These are phyloP conservation scores for Lophotis ruficrista DNA, from an alignment of 2,113 vertebrate genomes.

Conservation along the genomic window DNA sequence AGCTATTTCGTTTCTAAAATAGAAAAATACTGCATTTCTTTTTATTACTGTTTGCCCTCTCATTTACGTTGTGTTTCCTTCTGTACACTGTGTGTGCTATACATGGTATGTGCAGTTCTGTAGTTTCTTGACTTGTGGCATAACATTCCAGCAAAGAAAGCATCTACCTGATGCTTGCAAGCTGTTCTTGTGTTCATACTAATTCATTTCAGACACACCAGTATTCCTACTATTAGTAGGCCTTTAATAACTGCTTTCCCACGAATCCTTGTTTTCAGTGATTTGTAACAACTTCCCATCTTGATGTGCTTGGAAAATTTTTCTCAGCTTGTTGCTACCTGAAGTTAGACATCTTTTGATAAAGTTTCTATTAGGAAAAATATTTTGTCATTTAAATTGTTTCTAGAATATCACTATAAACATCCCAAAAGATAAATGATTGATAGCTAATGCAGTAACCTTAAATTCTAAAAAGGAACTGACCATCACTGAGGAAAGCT, in stretches of 20 bases:
- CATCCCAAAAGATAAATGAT: background rate
- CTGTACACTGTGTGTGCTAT: background rate
- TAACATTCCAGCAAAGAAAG: background rate
- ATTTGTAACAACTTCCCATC: background rate
- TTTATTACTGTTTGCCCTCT: background rate
- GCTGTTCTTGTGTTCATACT: background rate
- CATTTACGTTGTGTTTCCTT: background rate
- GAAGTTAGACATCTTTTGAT: background rate
- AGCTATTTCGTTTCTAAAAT: background rate
- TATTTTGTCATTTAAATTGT: background rate
- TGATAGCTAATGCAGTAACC: background rate
- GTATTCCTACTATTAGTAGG: background rate
- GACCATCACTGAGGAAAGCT: background rate
- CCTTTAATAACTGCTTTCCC: background rate
- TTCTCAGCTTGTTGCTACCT: background rate
- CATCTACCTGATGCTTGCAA: background rate
- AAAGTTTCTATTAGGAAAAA: background rate
- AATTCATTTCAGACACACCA: background rate
- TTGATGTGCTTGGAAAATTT: background rate
- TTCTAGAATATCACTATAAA: background rate
- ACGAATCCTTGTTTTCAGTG: background rate
- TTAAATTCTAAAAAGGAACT: background rate
- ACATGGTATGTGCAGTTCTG: background rate
- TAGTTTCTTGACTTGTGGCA: background rate
- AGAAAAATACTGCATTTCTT: background rate